Percentiles rank a stretch among this genome's conserved stretches.
Conservation (phyloP, 2,113 vertebrate genomes). For the Dolichotis patagonum region DNA sequence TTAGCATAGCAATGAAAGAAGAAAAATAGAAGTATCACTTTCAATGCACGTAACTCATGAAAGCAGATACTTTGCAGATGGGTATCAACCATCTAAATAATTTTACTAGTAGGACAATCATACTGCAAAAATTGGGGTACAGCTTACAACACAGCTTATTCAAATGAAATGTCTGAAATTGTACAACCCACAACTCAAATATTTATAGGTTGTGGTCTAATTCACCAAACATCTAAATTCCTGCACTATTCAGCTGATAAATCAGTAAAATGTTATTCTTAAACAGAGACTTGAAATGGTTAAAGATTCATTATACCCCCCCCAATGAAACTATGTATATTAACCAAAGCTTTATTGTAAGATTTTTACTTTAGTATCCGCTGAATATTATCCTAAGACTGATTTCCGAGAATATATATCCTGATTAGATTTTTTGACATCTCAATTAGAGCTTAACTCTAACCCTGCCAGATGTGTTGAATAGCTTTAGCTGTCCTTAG, state of each 20-base stretch:
- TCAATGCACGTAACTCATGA: not conserved
- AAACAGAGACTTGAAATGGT: not conserved
- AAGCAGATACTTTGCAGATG: not conserved
- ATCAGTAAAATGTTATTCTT: not conserved
- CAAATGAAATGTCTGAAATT: not conserved
- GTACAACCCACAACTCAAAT: not conserved
- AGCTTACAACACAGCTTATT: not conserved
- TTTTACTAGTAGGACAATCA: conserved; percentile 1
- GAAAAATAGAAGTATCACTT: not conserved
- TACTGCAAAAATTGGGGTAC: not conserved
- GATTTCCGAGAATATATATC: not conserved
- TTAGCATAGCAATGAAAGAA: not conserved
- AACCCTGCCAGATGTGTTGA: conserved; percentile 5
- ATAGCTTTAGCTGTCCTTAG: not conserved
- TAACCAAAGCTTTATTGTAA: not conserved
- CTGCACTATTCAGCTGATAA: not conserved
- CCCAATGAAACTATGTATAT: not conserved
- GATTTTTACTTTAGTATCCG: not conserved
- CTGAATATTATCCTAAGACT: conserved; percentile 8
- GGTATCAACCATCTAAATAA: not conserved
- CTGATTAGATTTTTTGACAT: conserved; percentile 17
- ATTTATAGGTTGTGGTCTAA: not conserved
- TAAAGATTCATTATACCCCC: not conserved
- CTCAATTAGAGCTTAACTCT: conserved; percentile 33
- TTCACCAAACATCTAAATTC: not conserved